Conservation (phyloP, 1,140 invertebrate species). For the Apolygus lucorum region DNA sequence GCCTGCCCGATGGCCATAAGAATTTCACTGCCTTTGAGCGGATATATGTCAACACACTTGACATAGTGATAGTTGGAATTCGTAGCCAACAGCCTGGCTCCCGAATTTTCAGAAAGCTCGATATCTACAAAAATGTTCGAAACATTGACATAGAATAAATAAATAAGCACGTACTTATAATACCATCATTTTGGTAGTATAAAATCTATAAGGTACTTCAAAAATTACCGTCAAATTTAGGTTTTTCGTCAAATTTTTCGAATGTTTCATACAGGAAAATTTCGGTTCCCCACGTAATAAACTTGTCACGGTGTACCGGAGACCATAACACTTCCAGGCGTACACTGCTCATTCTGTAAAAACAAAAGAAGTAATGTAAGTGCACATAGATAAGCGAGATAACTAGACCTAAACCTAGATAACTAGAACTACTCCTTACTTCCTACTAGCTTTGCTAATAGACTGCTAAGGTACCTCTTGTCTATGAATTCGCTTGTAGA, state of each 20-base stretch:
- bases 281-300: slow-evolving; percentile 78
- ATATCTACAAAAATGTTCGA: slow-evolving; percentile 44
- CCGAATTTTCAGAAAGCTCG: slow-evolving; percentile 54
- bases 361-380: no score
- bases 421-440: no score
- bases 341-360: slow-evolving; percentile 41
- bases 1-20: slow-evolving; percentile 74
- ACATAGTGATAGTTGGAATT: slow-evolving; percentile 57
- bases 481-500: no score
- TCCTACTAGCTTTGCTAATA: no score
- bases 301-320: slow-evolving; percentile 63
- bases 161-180: slow-evolving; percentile 20
- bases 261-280: slow-evolving; percentile 72
- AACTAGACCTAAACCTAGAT: no score
- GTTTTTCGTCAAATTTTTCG: slow-evolving; percentile 43
- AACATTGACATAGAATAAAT: slow-evolving; percentile 19
- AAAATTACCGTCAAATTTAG: slow-evolving; percentile 23
- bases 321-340: slow-evolving; percentile 73
- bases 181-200: slow-evolving; percentile 27
- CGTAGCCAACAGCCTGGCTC: slow-evolving; percentile 56
- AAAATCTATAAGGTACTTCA: slow-evolving; percentile 36
- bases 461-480: no score
- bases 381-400: no score
- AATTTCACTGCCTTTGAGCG: slow-evolving; percentile 58
- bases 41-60: slow-evolving; percentile 71